Percentiles rank a stretch among this genome's conserved stretches.
phyloP scores from a whole-genome alignment of 1,140 invertebrate species.

The Tetranychus urticae region DNA sequence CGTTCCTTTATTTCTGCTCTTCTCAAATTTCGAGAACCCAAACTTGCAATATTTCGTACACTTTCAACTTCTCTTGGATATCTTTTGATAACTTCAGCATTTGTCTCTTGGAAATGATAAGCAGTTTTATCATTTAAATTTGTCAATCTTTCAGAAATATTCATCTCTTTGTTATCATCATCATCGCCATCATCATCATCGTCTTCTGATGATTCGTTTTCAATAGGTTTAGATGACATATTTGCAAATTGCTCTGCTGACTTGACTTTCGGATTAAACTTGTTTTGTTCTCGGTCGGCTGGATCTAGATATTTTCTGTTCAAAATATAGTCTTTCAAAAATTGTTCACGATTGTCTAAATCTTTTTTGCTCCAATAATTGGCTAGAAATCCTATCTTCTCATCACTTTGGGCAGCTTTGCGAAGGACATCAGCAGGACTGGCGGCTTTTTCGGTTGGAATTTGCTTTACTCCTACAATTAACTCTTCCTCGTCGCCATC shows the following conservation, averaged over 20 bases:
- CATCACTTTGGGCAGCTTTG: constrained; percentile 10
- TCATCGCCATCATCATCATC: neutral
- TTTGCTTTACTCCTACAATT: constrained; percentile 8
- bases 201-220: neutral
- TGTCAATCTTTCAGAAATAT: neutral
- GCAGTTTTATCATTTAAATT: constrained; percentile 1
- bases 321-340: constrained; percentile 71
- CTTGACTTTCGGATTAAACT: too few relatives aligned
- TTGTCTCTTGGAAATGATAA: constrained; percentile 7
- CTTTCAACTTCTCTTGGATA: constrained; percentile 7
- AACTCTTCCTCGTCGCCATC: constrained; percentile 12
- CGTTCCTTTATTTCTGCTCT: constrained; percentile 46
- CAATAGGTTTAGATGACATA: neutral
- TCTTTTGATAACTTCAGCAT: constrained; percentile 6
- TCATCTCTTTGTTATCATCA: neutral
- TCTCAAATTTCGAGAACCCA: constrained; percentile 49
- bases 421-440: neutral
- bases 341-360: constrained; percentile 56
- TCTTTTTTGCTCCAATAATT: constrained; percentile 57
- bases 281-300: constrained; percentile 4
- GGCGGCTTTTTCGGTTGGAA: neutral
- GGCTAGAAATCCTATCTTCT: constrained; percentile 34
- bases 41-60: constrained; percentile 16
- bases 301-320: constrained; percentile 43
- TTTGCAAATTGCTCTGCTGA: too few relatives aligned